Base-by-base conservation (phyloP, 1,140 invertebrate species). In the Drosophila rhopaloa region DNA sequence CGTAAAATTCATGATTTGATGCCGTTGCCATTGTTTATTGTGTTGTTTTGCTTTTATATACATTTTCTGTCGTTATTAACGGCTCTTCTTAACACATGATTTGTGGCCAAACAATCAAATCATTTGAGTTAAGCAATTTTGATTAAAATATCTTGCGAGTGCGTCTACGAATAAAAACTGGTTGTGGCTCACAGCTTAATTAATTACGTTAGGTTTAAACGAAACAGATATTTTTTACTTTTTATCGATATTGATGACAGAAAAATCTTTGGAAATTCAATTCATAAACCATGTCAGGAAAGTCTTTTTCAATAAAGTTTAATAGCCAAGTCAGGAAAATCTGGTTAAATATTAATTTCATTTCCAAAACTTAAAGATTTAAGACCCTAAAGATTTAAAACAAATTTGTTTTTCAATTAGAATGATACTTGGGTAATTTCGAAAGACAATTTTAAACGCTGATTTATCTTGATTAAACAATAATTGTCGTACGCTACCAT, bases 1-100 rank as follows among this genome's bases (percentile, higher is more conserved):
- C 65, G 65, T 71, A 37, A 50, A 71, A 71, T 58, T 70, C 53
- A 43, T 44, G 67, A 50, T 71, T 72, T 72, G 54, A 50, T 68
- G 47, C 44, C 51, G 54, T 41, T 72, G 37, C 44, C 68, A 72
- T 72, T 72, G 68, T 72, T 71, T 58, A 68, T 24, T 24, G 47
- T 53, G 27, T 63, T 37, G 29, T 27, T 40, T 67, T 41, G 4
- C 29, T 54, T 41, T 48, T 47, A 37, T 46, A 70, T 48, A 11
- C 9, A 24, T 44, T 47, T 70, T 11, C 54, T 32, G 11, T 40
- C 44, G 37, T 32, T 47, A 37, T 53, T 67, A 67, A 66, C 65
- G 65, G 51, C 43, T 35, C 38, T 62, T 19, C 38, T 58, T 35
- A 60, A 43, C 37, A 29, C 46, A 67, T 63, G 58, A 14, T 56